Evolutionary conservation across 2,113 vertebrate genomes (phyloP).

Genomic region (Callithrix jacchus): DNA sequence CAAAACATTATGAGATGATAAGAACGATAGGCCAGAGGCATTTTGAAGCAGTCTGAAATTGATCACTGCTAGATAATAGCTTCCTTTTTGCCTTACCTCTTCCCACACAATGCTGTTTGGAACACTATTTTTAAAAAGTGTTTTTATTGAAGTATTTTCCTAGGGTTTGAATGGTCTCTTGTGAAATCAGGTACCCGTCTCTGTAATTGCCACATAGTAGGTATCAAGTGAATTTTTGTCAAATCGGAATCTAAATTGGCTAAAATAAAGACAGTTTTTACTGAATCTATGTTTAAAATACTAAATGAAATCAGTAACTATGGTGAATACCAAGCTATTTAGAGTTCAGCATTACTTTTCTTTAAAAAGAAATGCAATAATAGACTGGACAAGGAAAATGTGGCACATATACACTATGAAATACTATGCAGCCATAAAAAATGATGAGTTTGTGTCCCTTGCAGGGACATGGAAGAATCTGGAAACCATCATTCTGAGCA

Average conservation of each 20-base stretch:
- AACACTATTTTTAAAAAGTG: conserved; percentile 51
- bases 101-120: neutral
- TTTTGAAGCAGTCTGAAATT: conserved; percentile 54
- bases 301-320: neutral
- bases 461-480: no score
- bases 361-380: neutral
- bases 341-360: neutral
- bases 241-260: neutral
- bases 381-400: no score
- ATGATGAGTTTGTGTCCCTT: no score
- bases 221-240: neutral
- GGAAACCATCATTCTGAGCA: no score
- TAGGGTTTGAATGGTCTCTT: neutral
- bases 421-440: no score
- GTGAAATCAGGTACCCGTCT: neutral
- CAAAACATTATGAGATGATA: conserved; percentile 66
- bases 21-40: conserved; percentile 67
- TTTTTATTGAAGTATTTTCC: neutral
- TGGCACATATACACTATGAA: no score
- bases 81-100: neutral
- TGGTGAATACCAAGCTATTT: neutral
- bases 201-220: neutral
- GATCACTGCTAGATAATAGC: conserved; percentile 48
- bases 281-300: neutral
- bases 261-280: conserved; percentile 19